Base-by-base conservation (phyloP, 1,140 invertebrate genomes). In the Microvelia longipes region DNA sequence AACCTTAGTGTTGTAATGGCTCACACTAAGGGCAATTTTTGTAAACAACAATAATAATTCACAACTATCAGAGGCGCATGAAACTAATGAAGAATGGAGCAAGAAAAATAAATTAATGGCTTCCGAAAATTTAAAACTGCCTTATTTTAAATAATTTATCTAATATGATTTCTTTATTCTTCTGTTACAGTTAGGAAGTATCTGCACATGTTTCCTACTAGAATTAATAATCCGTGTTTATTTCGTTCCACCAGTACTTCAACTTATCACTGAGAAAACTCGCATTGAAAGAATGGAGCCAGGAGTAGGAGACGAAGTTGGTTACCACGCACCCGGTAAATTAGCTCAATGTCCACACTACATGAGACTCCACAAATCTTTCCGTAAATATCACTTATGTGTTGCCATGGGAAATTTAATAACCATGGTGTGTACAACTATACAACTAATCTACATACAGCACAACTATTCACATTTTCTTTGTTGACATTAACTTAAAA, bases 381-480 rank as follows among this genome's bases (percentile, higher is more conserved):
- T 92, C 78, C 82, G 89, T 26, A 81, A 82, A 2, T 80, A 85
- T 27, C 90, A 92, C 76, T 84, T 86, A 35, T 80, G 78, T 30
- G 86, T 89, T 69, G 88, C 89, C 1, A 84, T 89, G 73, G 87
- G 86, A 24, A 91, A 90, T 74, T 84, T 92, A 74, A 77, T 87
- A 11, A 83, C 87, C 0, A 85, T 92, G 78, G 84, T 81, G 2
- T 90, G 88, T 75, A 89, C 87, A 13, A 83, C 85, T 25, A 78
- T 88, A 67, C 88, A 90, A 75, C 78, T 90, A 30, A 82, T 87
- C 78, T 88, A 88, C 77, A 79, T 90, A 72, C 83, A 87, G 62
- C 82, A 82, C n/a, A 29, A 26, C 28, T 24, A 64, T 24, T 64
- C 35, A 19, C 5, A 50, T 50, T 50, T 50, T 19, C 35, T 50